Base-by-base conservation (phyloP, 35 echinoderm and acorn worm genomes). In the Lytechinus pictus region DNA sequence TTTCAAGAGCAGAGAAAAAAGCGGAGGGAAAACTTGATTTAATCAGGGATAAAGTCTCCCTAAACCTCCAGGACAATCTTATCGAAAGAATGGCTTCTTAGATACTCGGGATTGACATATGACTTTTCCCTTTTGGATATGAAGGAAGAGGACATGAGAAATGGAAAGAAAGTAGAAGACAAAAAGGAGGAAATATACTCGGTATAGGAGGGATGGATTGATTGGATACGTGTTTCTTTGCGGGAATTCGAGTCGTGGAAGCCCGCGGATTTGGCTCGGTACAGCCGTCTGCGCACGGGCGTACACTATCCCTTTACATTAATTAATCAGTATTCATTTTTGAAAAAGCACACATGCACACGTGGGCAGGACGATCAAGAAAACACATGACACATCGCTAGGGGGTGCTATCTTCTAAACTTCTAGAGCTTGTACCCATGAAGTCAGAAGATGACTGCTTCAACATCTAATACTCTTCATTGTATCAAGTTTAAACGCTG, bases 261-360 rank as follows among this genome's bases (percentile, higher is more conserved):
- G 92, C 92, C 92, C 92, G 92, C 92, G 92, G 92, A 93, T 93
- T 93, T 54, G 5, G n/a, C 53, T 28, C 11, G 24, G 29, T 16
- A 55, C 29, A 55, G 52, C 53, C 27, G 92, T 53, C 92, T 57
- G 92, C 55, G 53, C 54, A 57, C 92, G 52, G 92, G 92, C 92
- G 21, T 16, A 10, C 55, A 54, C n/a, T 93, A 93, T 93, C 92
- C 29, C 92, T 93, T 93, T 93, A 93, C 92, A 93, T 93, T 93
- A 93, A 93, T 93, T 93, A 93, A 93, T 93, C 92, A 93, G 28
- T 93, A 93, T 93, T 93, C 92, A 93, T 93, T 93, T 93, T 93
- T 54, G 55, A 93, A 93, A 57, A 90, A 54, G 88, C 88, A 90
- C 88, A 90, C 29, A n/a, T 90, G 88, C 88, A 90, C 88, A 90